phyloP scores from a whole-genome alignment of 2,888 invertebrate genomes.

The Halocaridina rubra region DNA sequence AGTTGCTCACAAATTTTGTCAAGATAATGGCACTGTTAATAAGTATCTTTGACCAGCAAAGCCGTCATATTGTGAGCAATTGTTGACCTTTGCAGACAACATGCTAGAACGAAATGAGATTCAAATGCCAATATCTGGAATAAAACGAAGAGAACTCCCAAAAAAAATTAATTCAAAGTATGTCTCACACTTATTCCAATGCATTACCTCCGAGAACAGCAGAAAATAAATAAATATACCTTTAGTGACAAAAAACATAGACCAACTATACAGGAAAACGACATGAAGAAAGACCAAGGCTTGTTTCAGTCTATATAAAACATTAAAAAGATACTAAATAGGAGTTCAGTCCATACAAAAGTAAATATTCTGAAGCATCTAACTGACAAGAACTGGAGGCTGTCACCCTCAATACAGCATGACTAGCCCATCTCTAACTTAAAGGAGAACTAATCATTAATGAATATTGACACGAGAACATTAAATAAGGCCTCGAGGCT shows the following conservation, averaged over 20 bases:
- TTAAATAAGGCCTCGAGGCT: slow-evolving; percentile 1
- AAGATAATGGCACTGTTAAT: slow-evolving; percentile 6
- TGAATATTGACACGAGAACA: neutral
- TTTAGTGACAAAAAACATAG: slow-evolving; percentile 5
- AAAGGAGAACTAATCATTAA: slow-evolving; percentile 21
- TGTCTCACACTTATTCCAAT: neutral
- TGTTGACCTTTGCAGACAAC: too few relatives aligned
- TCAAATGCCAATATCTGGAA: too few relatives aligned
- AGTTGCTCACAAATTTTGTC: too few relatives aligned
- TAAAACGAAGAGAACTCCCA: too few relatives aligned
- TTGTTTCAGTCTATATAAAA: neutral
- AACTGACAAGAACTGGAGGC: slow-evolving; percentile 47
- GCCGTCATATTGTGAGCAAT: neutral
- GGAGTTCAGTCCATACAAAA: neutral
- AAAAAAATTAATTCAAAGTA: too few relatives aligned
- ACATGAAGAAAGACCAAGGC: slow-evolving; percentile 1
- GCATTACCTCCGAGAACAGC: slow-evolving; percentile 5
- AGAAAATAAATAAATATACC: slow-evolving; percentile 33
- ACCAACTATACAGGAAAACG: slow-evolving; percentile 10
- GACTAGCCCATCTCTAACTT: neutral
- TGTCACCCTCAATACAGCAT: slow-evolving; percentile 47
- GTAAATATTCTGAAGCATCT: neutral
- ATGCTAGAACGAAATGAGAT: too few relatives aligned
- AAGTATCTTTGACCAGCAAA: slow-evolving; percentile 12
- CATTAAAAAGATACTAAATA: neutral